Evolutionary conservation across 37 sponge, comb jelly and placozoan species (phyloP).

Genomic region (Chondrosia reniformis): DNA sequence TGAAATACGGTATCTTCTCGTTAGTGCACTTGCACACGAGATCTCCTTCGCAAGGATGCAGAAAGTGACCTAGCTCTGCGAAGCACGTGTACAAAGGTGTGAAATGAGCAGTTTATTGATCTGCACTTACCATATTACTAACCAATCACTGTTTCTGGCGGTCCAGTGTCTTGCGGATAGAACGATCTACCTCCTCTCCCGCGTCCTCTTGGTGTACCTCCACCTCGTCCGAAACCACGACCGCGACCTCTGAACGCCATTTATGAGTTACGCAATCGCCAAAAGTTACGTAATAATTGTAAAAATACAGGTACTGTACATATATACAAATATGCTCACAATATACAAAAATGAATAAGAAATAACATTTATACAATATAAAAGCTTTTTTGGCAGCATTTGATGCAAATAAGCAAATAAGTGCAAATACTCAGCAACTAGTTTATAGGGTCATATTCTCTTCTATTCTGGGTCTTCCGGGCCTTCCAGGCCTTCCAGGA

Average conservation of each 20-base stretch:
- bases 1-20: constrained; percentile 94
- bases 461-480: no score
- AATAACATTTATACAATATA: no score
- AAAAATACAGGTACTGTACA: no score
- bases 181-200: constrained; percentile 54
- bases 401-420: no score
- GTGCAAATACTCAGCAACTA: no score
- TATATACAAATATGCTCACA: not conserved
- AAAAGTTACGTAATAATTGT: no score
- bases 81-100: not conserved
- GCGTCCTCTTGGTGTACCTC: constrained; percentile 12
- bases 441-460: no score
- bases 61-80: constrained; percentile 75
- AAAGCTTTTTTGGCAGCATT: no score
- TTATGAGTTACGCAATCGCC: not conserved
- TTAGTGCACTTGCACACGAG: constrained; percentile 80
- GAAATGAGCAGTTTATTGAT: not conserved
- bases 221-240: constrained; percentile 33
- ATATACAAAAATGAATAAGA: no score
- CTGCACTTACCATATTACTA: not conserved
- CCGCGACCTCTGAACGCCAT: constrained; percentile 74
- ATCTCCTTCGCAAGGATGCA: constrained; percentile 96
- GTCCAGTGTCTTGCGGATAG: constrained; percentile 52
- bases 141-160: constrained; percentile 84
- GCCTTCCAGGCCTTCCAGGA: no score